Evolutionary conservation across 1,140 invertebrate genomes (phyloP), one percentile per base, ranked within the genome.

Genomic region (Aphaenogaster rudis): DNA sequence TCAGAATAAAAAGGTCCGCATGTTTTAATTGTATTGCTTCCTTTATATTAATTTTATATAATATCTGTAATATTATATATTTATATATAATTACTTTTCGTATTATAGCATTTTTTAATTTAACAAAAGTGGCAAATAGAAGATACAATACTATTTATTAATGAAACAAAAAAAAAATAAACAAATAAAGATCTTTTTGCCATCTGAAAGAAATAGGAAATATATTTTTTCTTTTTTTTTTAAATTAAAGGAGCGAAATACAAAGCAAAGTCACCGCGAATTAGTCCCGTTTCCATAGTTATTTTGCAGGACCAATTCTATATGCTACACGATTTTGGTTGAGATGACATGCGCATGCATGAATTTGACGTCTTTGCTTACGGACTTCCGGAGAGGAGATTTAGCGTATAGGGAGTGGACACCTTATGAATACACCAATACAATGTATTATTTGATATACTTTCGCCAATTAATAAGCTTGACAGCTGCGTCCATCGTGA

Each of bases 371-470:
- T 91, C 93, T 0, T 11, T 93, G 0, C n/a, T 93, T 0, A 66
- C 86, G 7, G 74, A 90, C 3, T 67, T 91, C 5, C 77, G 76
- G 0, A 50, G 67, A 3, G 50, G 52, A 17, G 74, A 71, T 7
- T 45, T 93, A 13, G 63, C 91, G 0, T 91, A 90, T 57, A 89
- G 84, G 7, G 92, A 88, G 0, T 94, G 92, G 91, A 8, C 91
- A n/a, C 92, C 93, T 0, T 94, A 87, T 36, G 67, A 91, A 21
- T 76, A 74, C 17, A 59, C 63, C 4, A 0, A 33, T 8, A 2
- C 33, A 11, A 21, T 42, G 15, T 81, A 54, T 59, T 88, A 6
- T 93, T 79, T 80, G 90, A 89, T 76, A 1, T 93, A 92, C 39
- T 17, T 67, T 17, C 88, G 91, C 72, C 93, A 94, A 59, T 50